Percentiles rank a stretch among this genome's conserved stretches.
phyloP scores from a whole-genome alignment of 2,888 invertebrate genomes.

The Microplitis manilae region DNA sequence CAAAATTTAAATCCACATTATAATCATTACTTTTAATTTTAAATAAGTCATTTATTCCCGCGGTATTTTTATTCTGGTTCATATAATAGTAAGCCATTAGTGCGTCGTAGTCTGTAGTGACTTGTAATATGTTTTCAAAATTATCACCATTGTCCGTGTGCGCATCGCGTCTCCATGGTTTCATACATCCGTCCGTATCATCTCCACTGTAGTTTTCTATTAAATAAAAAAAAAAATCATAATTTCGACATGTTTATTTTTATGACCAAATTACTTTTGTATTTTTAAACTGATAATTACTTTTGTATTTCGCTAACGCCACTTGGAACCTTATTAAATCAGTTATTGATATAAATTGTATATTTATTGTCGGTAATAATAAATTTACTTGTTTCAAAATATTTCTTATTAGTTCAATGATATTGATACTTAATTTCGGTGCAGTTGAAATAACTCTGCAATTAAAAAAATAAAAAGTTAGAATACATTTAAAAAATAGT shows the following conservation, averaged over 20 bases:
- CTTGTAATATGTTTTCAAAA: slow-evolving; percentile 77
- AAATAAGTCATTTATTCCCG: slow-evolving; percentile 91
- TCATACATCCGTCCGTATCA: not conserved
- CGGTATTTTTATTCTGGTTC: slow-evolving; percentile 85
- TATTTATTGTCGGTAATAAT: slow-evolving; percentile 72
- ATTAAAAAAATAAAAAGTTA: slow-evolving; percentile 42
- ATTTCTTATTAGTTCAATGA: slow-evolving; percentile 76
- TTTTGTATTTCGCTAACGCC: slow-evolving; percentile 78
- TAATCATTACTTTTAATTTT: slow-evolving; percentile 76
- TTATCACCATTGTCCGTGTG: slow-evolving; percentile 71
- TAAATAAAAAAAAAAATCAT: not conserved
- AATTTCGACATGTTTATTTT: not conserved
- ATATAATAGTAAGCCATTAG: slow-evolving; percentile 93
- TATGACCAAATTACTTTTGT: too few relatives aligned
- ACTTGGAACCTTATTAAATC: slow-evolving; percentile 74
- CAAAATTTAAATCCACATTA: slow-evolving; percentile 74
- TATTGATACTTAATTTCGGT: slow-evolving; percentile 80
- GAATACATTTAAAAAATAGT: not conserved
- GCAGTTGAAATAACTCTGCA: slow-evolving; percentile 80
- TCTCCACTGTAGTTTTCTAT: not conserved
- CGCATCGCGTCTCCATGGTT: slow-evolving; percentile 57
- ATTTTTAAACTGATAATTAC: slow-evolving; percentile 72
- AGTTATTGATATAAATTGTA: slow-evolving; percentile 63
- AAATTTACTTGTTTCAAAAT: slow-evolving; percentile 76
- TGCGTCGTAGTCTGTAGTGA: slow-evolving; percentile 89